Evolutionary conservation across 1,140 invertebrate genomes (phyloP).

Genomic region (Scaptomyza pallida): DNA sequence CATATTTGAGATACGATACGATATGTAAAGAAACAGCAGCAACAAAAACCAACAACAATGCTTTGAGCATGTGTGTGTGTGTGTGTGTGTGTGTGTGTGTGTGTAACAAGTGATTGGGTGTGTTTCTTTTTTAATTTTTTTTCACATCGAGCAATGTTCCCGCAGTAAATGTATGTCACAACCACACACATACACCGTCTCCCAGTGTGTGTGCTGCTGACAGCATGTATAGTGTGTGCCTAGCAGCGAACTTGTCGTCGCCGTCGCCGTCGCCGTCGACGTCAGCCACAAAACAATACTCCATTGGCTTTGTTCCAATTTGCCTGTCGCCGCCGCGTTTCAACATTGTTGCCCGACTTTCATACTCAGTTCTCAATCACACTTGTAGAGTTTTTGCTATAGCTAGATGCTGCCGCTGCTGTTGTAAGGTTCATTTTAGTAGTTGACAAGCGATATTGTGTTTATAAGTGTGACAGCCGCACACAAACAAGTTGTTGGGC

Average conservation of each 20-base stretch:
- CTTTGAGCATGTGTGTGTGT: slow-evolving; percentile 33
- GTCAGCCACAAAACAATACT: slow-evolving; percentile 29
- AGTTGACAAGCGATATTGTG: slow-evolving; percentile 3
- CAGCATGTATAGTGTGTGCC: too few relatives aligned
- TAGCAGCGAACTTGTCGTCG: slow-evolving; percentile 10
- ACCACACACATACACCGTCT: neutral
- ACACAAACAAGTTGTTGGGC: too few relatives aligned
- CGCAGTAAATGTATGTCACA: slow-evolving; percentile 8
- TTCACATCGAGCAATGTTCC: slow-evolving; percentile 7
- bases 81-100: slow-evolving; percentile 30
- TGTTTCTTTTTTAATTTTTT: neutral
- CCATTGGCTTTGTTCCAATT: slow-evolving; percentile 24
- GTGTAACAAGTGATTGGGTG: slow-evolving; percentile 54
- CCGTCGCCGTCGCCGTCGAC: slow-evolving; percentile 10
- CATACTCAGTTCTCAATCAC: neutral
- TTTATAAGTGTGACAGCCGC: neutral
- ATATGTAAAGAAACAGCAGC: neutral
- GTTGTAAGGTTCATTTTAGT: neutral
- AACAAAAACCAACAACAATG: slow-evolving; percentile 8
- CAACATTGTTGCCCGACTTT: neutral
- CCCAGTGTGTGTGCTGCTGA: slow-evolving; percentile 1
- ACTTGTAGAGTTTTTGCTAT: neutral
- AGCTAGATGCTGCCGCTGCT: neutral
- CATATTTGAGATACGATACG: neutral
- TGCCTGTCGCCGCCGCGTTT: neutral